Evolutionary conservation across 2,888 invertebrate species (phyloP).

Genomic region (Buathra laborator): DNA sequence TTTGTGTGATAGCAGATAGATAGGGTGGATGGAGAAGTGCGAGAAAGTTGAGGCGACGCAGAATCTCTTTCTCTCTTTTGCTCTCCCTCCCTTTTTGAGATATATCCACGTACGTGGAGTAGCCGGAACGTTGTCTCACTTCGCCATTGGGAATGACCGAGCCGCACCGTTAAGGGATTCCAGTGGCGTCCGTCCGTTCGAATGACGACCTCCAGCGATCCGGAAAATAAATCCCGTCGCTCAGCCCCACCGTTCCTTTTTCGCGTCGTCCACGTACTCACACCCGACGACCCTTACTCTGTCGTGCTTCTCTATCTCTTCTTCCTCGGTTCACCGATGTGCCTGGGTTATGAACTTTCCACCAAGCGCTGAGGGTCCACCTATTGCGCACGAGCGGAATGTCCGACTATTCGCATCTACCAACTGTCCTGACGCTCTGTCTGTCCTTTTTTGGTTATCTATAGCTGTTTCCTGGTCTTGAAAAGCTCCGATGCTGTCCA

Average conservation of each 20-base stretch:
- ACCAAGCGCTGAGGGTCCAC: conserved; percentile 17
- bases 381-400: conserved; percentile 32
- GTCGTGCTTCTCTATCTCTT: conserved; percentile 26
- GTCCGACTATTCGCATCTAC: conserved; percentile 11
- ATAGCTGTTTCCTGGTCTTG: conserved; percentile 17
- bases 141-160: conserved; percentile 74
- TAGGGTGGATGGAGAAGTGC: not conserved
- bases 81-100: not conserved
- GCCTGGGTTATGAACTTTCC: conserved; percentile 41
- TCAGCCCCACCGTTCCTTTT: conserved; percentile 41
- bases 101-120: conserved; percentile 39
- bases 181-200: conserved; percentile 78
- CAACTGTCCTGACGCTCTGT: not conserved
- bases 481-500: conserved; percentile 5
- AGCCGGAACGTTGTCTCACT: conserved; percentile 56
- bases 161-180: conserved; percentile 78
- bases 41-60: conserved; percentile 13
- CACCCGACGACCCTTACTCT: conserved; percentile 35
- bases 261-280: conserved; percentile 35
- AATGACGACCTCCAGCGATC: conserved; percentile 80
- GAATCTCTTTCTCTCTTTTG: not conserved
- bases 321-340: conserved; percentile 21
- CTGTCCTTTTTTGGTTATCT: conserved; percentile 18
- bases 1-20: conserved; percentile 1
- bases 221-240: conserved; percentile 78